phyloP scores from a whole-genome alignment of 1,140 invertebrate species.

The Lasioglossum albipes region DNA sequence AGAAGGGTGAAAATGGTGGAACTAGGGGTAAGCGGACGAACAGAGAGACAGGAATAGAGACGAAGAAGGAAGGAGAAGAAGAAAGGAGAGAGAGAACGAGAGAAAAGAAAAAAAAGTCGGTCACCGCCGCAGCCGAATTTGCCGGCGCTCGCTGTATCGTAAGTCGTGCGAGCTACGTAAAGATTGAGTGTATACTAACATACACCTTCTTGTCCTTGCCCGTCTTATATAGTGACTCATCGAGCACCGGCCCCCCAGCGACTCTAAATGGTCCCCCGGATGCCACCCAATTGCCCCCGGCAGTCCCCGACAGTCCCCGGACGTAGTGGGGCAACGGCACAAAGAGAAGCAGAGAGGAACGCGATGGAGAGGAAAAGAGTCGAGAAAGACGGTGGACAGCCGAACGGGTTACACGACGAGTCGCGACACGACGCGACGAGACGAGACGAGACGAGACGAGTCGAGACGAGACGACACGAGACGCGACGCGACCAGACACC shows the following conservation, averaged over 20 bases:
- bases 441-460: not conserved
- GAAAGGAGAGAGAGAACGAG: conserved; percentile 8
- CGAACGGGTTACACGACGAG: conserved; percentile 37
- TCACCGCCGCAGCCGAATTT: conserved; percentile 64
- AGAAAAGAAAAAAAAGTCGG: conserved; percentile 59
- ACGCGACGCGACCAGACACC: conserved; percentile 25
- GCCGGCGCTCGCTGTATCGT: conserved; percentile 51
- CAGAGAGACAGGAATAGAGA: not conserved
- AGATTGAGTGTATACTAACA: conserved; percentile 78
- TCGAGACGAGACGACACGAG: conserved; percentile 30
- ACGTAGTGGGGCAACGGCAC: conserved; percentile 49
- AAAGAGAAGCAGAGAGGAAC: conserved; percentile 49
- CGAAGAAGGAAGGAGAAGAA: too few species aligned
- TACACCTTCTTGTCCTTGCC: conserved; percentile 79
- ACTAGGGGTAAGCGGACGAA: not conserved
- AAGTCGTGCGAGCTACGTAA: conserved; percentile 73
- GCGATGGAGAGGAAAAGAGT: conserved; percentile 40
- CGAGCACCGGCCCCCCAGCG: conserved; percentile 70
- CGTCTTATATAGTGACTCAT: conserved; percentile 80
- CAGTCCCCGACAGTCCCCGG: conserved; percentile 47
- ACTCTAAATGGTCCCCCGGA: conserved; percentile 49
- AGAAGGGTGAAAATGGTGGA: not conserved
- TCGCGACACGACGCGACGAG: conserved; percentile 33
- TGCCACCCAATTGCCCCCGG: conserved; percentile 52
- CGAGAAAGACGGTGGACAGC: conserved; percentile 37